phyloP scores from a whole-genome alignment of 2,888 invertebrate genomes.

The Calameuta idolon region DNA sequence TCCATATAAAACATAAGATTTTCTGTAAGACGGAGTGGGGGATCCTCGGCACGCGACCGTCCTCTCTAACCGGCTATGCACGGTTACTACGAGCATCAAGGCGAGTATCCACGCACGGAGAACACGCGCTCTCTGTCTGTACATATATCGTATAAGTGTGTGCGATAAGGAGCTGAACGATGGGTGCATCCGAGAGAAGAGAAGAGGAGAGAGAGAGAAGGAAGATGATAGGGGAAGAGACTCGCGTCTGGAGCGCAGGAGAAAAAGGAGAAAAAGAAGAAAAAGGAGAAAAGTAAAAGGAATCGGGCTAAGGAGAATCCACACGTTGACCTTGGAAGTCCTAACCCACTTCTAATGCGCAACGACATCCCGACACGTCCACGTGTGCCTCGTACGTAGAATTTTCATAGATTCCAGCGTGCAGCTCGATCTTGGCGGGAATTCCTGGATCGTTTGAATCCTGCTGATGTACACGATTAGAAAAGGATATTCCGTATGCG shows the following conservation, averaged over 20 bases:
- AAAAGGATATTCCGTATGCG: background rate
- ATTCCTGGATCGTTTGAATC: background rate
- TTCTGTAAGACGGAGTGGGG: conserved; percentile 22
- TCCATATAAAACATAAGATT: conserved; percentile 5
- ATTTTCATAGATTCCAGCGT: too few relatives aligned
- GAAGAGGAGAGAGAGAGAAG: too few relatives aligned
- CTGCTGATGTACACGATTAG: background rate
- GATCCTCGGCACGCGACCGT: conserved; percentile 51
- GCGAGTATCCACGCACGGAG: too few relatives aligned
- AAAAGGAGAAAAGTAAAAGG: conserved; percentile 17
- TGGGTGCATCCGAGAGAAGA: too few relatives aligned
- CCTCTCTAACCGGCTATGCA: conserved; percentile 17
- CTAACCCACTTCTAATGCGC: conserved; percentile 42
- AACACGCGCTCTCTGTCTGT: too few relatives aligned
- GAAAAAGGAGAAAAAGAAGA: conserved; percentile 26
- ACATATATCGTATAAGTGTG: too few relatives aligned
- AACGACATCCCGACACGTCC: too few relatives aligned
- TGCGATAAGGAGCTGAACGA: too few relatives aligned
- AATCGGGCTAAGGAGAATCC: conserved; percentile 8
- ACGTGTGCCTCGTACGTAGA: too few relatives aligned
- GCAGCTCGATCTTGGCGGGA: background rate
- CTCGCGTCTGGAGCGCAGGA: conserved; percentile 15
- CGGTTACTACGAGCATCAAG: too few relatives aligned
- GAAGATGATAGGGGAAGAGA: conserved; percentile 19
- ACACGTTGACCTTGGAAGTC: conserved; percentile 40